phyloP scores from a whole-genome alignment of 2,797 vertebrate genomes.

The Cryptoprocta ferox region DNA sequence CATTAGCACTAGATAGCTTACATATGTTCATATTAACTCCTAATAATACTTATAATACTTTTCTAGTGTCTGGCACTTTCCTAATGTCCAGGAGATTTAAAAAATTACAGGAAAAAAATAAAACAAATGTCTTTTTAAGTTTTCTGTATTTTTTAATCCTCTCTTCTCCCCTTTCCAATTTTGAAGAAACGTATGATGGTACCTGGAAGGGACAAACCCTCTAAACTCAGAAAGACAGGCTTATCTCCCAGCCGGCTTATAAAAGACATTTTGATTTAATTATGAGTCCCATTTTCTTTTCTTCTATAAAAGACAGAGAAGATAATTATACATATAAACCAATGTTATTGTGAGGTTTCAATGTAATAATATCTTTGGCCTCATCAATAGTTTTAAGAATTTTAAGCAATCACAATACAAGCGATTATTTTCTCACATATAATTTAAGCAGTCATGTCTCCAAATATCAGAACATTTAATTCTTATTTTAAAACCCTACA shows the following conservation, averaged over 20 bases:
- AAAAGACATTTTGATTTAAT: not conserved
- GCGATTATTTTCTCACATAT: not conserved
- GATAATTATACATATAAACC: not conserved
- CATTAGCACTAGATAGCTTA: not conserved
- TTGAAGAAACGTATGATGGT: not conserved
- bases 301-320: not conserved
- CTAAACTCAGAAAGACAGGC: not conserved
- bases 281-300: not conserved
- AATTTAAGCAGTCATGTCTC: not conserved
- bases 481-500: not conserved
- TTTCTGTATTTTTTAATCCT: not conserved
- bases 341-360: not conserved
- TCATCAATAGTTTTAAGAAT: constrained; percentile 32
- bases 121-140: not conserved
- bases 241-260: not conserved
- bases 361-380: not conserved
- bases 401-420: not conserved
- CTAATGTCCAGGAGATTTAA: not conserved
- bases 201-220: not conserved
- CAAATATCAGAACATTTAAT: not conserved
- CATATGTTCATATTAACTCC: not conserved
- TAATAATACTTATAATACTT: constrained; percentile 40
- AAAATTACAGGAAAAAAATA: not conserved
- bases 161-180: not conserved
- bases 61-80: not conserved